A percentile compares a stretch with the other conserved stretches of the same genome.
Conservation (phyloP, 1,140 invertebrate genomes). For the Nautilus pompilius region DNA sequence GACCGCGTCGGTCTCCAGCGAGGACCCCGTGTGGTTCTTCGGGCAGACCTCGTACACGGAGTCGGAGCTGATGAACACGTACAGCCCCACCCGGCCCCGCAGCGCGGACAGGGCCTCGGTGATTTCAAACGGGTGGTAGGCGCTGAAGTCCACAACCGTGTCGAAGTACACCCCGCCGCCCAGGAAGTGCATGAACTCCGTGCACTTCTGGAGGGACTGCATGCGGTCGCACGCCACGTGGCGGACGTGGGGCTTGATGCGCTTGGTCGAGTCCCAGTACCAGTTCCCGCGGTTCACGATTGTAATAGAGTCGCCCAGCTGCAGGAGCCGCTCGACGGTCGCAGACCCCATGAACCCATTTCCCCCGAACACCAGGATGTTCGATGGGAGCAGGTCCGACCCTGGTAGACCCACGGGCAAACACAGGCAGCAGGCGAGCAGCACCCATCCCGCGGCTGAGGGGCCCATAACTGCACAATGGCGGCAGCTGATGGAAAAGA, state of each 20-base stretch:
- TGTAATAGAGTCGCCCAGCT: slow-evolving; percentile 35
- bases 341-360: slow-evolving; percentile 58
- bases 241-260: slow-evolving; percentile 49
- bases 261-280: slow-evolving; percentile 55
- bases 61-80: slow-evolving; percentile 59
- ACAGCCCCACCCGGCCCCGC: slow-evolving; percentile 44
- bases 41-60: slow-evolving; percentile 59
- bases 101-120: slow-evolving; percentile 44
- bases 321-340: slow-evolving; percentile 45
- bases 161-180: slow-evolving; percentile 40
- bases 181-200: slow-evolving; percentile 37
- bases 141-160: slow-evolving; percentile 58
- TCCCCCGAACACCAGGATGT: slow-evolving; percentile 57
- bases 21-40: slow-evolving; percentile 30
- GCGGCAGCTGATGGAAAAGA: too few relatives aligned
- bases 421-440: too few relatives aligned
- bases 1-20: slow-evolving; percentile 46
- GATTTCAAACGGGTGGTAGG: slow-evolving; percentile 50
- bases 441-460: too few relatives aligned
- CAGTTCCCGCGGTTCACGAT: slow-evolving; percentile 57
- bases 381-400: too few relatives aligned
- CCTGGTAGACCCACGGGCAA: too few relatives aligned
- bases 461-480: too few relatives aligned
- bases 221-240: slow-evolving; percentile 54
- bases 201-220: slow-evolving; percentile 43